Percentiles rank a stretch among this genome's conserved stretches.
Evolutionary conservation across 2,113 vertebrate genomes (phyloP).

Genomic region (Ursus arctos): DNA sequence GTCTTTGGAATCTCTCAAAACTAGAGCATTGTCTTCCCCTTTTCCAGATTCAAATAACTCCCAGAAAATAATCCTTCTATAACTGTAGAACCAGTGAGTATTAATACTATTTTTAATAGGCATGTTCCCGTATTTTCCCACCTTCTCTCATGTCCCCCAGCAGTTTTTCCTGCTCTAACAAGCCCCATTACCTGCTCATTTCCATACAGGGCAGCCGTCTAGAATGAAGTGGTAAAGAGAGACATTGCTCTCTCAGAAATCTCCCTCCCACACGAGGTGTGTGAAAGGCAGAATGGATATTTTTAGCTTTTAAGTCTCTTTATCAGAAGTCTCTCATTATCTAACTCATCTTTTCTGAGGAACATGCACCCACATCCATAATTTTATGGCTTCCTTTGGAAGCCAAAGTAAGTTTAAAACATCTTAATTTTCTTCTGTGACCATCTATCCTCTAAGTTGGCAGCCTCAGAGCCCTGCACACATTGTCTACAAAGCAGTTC

Average conservation of each 20-base stretch:
- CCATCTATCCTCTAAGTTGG: background rate
- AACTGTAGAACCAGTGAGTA: background rate
- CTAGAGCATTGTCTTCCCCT: background rate
- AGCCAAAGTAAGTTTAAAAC: conserved; percentile 59
- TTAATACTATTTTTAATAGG: conserved; percentile 21
- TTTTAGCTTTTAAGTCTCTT: conserved; percentile 70
- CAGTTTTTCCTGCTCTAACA: background rate
- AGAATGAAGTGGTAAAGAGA: conserved; percentile 43
- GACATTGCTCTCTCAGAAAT: conserved; percentile 65
- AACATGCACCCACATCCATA: conserved; percentile 31
- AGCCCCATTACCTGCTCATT: conserved; percentile 34
- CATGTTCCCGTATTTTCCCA: background rate
- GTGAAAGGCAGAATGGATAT: conserved; percentile 56
- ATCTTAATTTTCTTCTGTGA: conserved; percentile 25
- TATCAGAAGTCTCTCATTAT: conserved; percentile 72
- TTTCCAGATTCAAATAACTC: conserved; percentile 49
- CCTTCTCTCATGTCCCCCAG: background rate
- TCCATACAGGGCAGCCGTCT: conserved; percentile 29
- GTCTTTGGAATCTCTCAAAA: conserved; percentile 45
- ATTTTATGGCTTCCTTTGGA: conserved; percentile 60
- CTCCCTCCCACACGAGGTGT: background rate
- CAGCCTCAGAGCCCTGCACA: background rate
- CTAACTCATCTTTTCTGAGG: conserved; percentile 65
- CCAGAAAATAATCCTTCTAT: conserved; percentile 18
- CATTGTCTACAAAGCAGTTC: conserved; percentile 12